Percentiles rank a stretch among this genome's conserved stretches.
Evolutionary conservation across 2,797 vertebrate species (phyloP).

Genomic region (Tangara arthus): DNA sequence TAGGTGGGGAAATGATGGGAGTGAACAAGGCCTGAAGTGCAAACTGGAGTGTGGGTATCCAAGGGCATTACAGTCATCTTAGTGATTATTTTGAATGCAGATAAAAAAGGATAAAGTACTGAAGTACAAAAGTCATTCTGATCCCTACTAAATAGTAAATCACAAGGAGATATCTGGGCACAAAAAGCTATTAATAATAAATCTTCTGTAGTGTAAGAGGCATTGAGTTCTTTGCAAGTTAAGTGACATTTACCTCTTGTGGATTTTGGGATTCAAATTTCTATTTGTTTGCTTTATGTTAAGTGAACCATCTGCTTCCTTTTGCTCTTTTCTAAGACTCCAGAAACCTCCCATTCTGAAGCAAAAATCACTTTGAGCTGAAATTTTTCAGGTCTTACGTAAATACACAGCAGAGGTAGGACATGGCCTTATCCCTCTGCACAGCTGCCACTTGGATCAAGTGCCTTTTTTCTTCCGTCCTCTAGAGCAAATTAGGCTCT

Average conservation of each 20-base stretch:
- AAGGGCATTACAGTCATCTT: neutral
- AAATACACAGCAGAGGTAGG: neutral
- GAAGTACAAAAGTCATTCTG: neutral
- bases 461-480: neutral
- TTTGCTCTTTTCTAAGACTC: conserved; percentile 10
- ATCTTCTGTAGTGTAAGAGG: neutral
- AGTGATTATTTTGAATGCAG: neutral
- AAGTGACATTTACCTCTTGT: neutral
- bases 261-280: neutral
- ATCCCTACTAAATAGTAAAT: neutral
- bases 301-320: neutral
- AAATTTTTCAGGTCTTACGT: neutral
- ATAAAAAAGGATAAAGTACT: neutral
- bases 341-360: neutral
- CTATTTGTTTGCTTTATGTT: neutral
- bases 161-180: neutral
- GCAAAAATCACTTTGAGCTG: neutral
- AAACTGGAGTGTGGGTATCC: neutral
- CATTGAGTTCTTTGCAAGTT: neutral
- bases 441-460: neutral
- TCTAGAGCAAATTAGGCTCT: neutral
- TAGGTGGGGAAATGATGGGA: neutral
- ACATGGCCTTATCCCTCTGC: neutral
- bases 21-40: neutral
- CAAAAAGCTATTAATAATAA: neutral